A percentile compares a stretch with the other conserved stretches of the same genome.
These are phyloP conservation scores for Harpegnathos saltator DNA, from an alignment of 1,140 invertebrate species.

Conservation along the genomic window DNA sequence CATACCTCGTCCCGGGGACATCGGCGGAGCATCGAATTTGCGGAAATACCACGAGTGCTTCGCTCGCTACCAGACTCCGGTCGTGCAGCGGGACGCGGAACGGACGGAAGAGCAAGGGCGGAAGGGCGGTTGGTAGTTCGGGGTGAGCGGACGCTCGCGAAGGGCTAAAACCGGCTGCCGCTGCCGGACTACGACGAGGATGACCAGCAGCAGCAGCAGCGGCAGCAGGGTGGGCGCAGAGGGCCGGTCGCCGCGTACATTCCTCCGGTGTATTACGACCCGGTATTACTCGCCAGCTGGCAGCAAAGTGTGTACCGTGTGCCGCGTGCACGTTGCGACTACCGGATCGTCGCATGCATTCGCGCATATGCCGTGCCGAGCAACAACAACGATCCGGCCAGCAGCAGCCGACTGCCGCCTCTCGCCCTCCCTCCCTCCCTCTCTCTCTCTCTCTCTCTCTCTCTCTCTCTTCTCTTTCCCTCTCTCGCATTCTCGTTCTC, in stretches of 20 bases:
- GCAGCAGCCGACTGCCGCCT: not conserved
- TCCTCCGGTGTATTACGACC: slow-evolving; percentile 75
- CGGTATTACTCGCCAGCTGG: slow-evolving; percentile 66
- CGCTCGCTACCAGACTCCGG: slow-evolving; percentile 53
- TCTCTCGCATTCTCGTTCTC: slow-evolving; percentile 8
- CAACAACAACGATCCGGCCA: slow-evolving; percentile 36
- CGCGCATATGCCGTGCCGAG: slow-evolving; percentile 72
- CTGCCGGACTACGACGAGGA: not conserved
- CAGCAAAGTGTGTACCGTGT: slow-evolving; percentile 44
- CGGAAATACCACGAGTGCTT: slow-evolving; percentile 63
- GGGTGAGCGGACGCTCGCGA: not conserved
- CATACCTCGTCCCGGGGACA: slow-evolving; percentile 38
- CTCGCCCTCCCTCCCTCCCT: too few species aligned
- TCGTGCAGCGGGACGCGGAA: slow-evolving; percentile 10
- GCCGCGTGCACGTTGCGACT: not conserved
- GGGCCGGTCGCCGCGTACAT: slow-evolving; percentile 45
- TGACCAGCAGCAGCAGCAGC: not conserved
- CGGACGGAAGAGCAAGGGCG: not conserved
- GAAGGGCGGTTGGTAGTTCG: not conserved
- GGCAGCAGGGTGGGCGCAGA: slow-evolving; percentile 6
- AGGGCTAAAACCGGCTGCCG: not conserved
- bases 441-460: too few species aligned
- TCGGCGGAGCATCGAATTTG: slow-evolving; percentile 61
- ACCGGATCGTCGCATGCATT: slow-evolving; percentile 62
- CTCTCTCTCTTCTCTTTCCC: too few species aligned